These are phyloP conservation scores for Euplagia quadripunctaria DNA, from an alignment of 2,888 invertebrate genomes.

Conservation along the genomic window DNA sequence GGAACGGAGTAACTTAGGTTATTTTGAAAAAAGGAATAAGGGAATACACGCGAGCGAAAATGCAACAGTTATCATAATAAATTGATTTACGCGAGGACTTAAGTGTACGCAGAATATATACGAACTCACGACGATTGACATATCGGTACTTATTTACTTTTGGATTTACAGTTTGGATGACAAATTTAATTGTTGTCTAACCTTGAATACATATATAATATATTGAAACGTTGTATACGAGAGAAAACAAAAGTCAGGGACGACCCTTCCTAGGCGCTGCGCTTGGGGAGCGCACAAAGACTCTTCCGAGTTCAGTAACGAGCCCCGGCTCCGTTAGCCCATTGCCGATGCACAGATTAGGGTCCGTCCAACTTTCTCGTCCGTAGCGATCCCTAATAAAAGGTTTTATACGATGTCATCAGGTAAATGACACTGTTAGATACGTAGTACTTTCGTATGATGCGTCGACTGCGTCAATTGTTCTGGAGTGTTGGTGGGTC, in stretches of 20 bases:
- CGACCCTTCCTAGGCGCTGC: slow-evolving; percentile 73
- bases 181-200: slow-evolving; percentile 28
- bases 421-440: slow-evolving; percentile 45
- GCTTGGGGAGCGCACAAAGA: slow-evolving; percentile 78
- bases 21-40: too few species aligned
- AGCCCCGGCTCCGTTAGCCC: slow-evolving; percentile 67
- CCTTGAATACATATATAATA: slow-evolving; percentile 33
- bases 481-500: slow-evolving; percentile 41
- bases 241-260: slow-evolving; percentile 73
- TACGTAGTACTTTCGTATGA: slow-evolving; percentile 22
- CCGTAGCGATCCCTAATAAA: slow-evolving; percentile 54
- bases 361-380: slow-evolving; percentile 61
- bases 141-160: neutral
- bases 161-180: neutral
- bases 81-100: too few species aligned
- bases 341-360: slow-evolving; percentile 75
- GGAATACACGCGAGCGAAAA: too few species aligned
- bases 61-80: too few species aligned
- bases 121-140: neutral
- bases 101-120: neutral
- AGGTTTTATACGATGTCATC: slow-evolving; percentile 54
- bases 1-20: too few species aligned
- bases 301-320: slow-evolving; percentile 73
- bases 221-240: slow-evolving; percentile 56
- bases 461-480: slow-evolving; percentile 33